Base-by-base conservation (phyloP, 1,140 invertebrate genomes). In the Panagrolaimus sp. region DNA sequence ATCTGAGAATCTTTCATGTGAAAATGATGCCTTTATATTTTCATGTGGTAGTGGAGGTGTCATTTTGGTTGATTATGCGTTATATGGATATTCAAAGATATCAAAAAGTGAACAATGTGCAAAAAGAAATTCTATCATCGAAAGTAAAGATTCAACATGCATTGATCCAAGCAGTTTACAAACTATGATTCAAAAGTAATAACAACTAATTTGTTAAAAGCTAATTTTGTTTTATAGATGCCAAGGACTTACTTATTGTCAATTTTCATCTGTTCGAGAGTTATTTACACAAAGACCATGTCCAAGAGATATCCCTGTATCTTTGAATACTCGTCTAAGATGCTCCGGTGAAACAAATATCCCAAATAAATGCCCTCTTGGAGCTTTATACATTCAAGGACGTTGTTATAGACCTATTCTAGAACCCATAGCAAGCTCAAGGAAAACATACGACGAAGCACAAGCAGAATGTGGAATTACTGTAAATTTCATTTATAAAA, bases 371-470 rank as follows among this genome's bases (percentile, higher is more conserved):
- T 57, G 51, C 51, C 51, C 20, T n/a, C 11, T 11, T 11, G 51
- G 51, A 20, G 51, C 51, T 23, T 27, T 25, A 8, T 57, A 57
- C n/a, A 57, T 57, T 13, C 51, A 57, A 23, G 51, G 51, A 1
- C 51, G 51, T 2, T 57, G 51, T 27, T 57, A 57, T 13, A 25
- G 9, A 20, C 20, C 27, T 27, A 11, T 25, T 25, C 20, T 57
- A 16, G 51, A 20, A 16, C 51, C 20, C 0, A 57, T 25, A 25
- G 4, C 20, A 11, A 27, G 51, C 1, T 25, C 51, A 2, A 0
- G 51, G n/a, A 57, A 57, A 13, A 57, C 51, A 8, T 57, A 25
- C 20, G 51, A 57, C 8, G 51, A 57, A 57, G 51, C 51, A 25
- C 5, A 27, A 25, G 51, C 51, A 5, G 51, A 57, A 25, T 57